A percentile compares a stretch with the other conserved stretches of the same genome.
phyloP scores from a whole-genome alignment of 2,888 invertebrate species.

The Dryocosmus kuriphilus region DNA sequence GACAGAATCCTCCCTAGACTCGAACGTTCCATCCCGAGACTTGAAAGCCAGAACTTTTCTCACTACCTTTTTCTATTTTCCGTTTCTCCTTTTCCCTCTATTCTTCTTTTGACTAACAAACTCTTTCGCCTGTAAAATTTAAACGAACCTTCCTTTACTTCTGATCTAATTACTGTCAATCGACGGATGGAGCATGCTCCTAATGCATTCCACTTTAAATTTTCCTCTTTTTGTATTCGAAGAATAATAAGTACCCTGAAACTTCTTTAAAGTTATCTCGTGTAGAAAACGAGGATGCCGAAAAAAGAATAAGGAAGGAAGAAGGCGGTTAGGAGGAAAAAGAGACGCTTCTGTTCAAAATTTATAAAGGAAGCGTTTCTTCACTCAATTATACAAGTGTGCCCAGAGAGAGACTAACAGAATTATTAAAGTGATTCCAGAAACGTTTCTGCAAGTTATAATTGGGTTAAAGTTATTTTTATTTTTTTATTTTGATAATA shows the following conservation, averaged over 20 bases:
- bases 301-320: not conserved
- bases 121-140: slow-evolving; percentile 35
- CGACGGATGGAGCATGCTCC: slow-evolving; percentile 8
- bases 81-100: slow-evolving; percentile 24
- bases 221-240: slow-evolving; percentile 25
- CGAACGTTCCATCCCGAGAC: slow-evolving; percentile 9
- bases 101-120: slow-evolving; percentile 31
- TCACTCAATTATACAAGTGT: slow-evolving; percentile 33
- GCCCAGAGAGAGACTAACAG: slow-evolving; percentile 30
- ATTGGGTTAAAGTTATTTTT: slow-evolving; percentile 26
- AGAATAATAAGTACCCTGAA: slow-evolving; percentile 20
- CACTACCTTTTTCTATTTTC: slow-evolving; percentile 45
- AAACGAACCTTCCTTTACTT: slow-evolving; percentile 34
- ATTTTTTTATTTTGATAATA: slow-evolving; percentile 15
- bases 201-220: slow-evolving; percentile 35
- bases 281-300: slow-evolving; percentile 15
- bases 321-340: not conserved
- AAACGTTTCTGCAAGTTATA: slow-evolving; percentile 28
- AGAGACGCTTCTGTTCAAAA: slow-evolving; percentile 11
- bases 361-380: slow-evolving; percentile 24
- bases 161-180: slow-evolving; percentile 38
- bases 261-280: slow-evolving; percentile 23
- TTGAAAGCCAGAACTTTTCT: slow-evolving; percentile 25
- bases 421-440: slow-evolving; percentile 38
- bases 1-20: slow-evolving; percentile 22